Conservation (phyloP, 2,888 invertebrate species). For the Pachycephus smyrnensis region DNA sequence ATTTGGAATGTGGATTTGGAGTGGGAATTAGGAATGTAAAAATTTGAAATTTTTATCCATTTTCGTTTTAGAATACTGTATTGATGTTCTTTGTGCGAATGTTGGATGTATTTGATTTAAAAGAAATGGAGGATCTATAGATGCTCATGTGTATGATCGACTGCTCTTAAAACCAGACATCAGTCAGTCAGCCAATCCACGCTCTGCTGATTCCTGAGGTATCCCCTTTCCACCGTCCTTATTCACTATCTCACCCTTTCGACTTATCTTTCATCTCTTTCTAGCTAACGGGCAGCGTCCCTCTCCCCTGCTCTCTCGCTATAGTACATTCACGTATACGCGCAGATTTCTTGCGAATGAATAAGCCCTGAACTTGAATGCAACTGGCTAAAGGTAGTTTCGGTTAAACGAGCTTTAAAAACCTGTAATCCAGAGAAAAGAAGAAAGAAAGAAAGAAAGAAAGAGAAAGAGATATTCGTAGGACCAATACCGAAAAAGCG, state of each 20-base stretch:
- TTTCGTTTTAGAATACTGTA: too few relatives aligned
- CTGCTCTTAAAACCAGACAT: not conserved
- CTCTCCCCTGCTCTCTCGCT: not conserved
- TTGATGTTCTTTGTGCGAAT: too few relatives aligned
- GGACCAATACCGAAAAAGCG: not conserved
- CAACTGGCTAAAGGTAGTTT: conserved; percentile 35
- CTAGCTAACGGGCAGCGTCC: not conserved
- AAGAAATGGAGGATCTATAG: not conserved
- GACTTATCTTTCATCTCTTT: not conserved
- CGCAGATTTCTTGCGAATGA: not conserved
- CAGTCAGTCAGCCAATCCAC: not conserved
- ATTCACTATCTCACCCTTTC: not conserved
- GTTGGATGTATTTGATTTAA: not conserved
- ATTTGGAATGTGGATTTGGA: too few relatives aligned
- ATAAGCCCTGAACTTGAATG: conserved; percentile 28
- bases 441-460: not conserved
- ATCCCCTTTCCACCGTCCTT: not conserved
- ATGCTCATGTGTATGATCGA: not conserved
- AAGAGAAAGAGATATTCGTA: not conserved
- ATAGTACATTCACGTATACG: not conserved
- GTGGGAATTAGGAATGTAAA: too few relatives aligned
- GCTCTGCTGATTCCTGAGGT: not conserved
- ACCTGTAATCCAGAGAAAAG: conserved; percentile 30
- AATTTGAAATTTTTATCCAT: too few relatives aligned
- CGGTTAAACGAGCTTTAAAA: conserved; percentile 45